Percentiles rank a stretch among this genome's conserved stretches.
These are phyloP conservation scores for Muscidifurax raptorellus DNA, from an alignment of 1,140 invertebrate species.

Conservation along the genomic window DNA sequence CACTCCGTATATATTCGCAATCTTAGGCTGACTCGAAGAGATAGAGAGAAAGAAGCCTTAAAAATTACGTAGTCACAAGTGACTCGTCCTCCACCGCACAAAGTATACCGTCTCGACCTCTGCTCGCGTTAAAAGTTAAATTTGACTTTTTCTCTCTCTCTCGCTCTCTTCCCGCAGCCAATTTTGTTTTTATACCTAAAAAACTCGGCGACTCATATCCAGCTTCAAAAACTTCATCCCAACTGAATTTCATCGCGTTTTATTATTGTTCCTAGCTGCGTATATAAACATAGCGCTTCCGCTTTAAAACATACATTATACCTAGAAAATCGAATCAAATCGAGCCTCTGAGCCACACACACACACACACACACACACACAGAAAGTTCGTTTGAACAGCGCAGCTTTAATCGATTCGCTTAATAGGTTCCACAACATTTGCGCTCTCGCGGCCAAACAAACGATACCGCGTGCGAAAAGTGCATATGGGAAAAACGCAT, in stretches of 20 bases:
- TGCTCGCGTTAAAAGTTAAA: neutral
- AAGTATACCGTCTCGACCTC: neutral
- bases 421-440: slow-evolving; percentile 1
- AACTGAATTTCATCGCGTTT: neutral
- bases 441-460: neutral
- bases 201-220: neutral
- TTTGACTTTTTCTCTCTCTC: neutral
- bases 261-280: no score
- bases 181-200: neutral
- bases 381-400: neutral
- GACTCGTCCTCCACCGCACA: no score
- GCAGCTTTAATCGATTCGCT: neutral
- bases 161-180: neutral
- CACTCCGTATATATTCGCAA: no score
- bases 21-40: no score
- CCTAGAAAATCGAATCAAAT: no score
- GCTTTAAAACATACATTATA: no score
- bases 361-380: neutral
- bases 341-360: no score
- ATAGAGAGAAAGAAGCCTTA: no score
- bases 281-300: no score
- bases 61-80: no score
- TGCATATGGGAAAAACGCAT: neutral
- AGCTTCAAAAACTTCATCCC: neutral
- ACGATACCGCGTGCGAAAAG: neutral